Evolutionary conservation across 2,888 invertebrate species (phyloP).

Genomic region (Drosophila parthenogenetica): DNA sequence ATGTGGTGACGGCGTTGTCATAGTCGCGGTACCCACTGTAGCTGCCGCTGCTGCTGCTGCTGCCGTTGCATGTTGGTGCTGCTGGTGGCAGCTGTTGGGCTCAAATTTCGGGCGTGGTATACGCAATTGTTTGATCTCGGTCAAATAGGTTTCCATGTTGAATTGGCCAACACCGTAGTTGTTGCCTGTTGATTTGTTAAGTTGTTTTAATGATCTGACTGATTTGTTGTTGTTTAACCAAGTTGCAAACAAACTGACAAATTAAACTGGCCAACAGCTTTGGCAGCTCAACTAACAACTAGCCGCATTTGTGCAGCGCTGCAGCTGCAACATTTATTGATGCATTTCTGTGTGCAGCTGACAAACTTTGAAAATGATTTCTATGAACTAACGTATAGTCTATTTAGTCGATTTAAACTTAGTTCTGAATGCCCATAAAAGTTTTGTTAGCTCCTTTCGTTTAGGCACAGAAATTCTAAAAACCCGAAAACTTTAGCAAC

Average conservation of each 20-base stretch:
- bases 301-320: constrained; percentile 1
- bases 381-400: too few relatives aligned
- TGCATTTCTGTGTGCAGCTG: not conserved
- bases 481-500: too few relatives aligned
- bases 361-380: not conserved
- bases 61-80: constrained; percentile 66
- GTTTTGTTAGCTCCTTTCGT: too few relatives aligned
- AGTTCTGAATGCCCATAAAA: too few relatives aligned
- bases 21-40: constrained; percentile 18
- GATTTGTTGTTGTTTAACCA: constrained; percentile 67
- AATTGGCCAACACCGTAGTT: constrained; percentile 5
- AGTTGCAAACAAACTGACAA: constrained; percentile 48
- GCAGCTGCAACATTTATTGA: constrained; percentile 4
- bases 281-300: not conserved
- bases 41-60: constrained; percentile 21
- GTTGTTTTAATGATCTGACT: constrained; percentile 58
- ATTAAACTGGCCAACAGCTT: constrained; percentile 10
- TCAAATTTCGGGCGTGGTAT: constrained; percentile 94
- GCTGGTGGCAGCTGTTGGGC: constrained; percentile 83
- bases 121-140: constrained; percentile 92
- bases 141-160: constrained; percentile 93
- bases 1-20: constrained; percentile 51
- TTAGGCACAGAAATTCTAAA: too few relatives aligned
- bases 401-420: too few relatives aligned
- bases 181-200: constrained; percentile 67